phyloP scores from a whole-genome alignment of 2,113 vertebrate species.

The Galemys pyrenaicus region DNA sequence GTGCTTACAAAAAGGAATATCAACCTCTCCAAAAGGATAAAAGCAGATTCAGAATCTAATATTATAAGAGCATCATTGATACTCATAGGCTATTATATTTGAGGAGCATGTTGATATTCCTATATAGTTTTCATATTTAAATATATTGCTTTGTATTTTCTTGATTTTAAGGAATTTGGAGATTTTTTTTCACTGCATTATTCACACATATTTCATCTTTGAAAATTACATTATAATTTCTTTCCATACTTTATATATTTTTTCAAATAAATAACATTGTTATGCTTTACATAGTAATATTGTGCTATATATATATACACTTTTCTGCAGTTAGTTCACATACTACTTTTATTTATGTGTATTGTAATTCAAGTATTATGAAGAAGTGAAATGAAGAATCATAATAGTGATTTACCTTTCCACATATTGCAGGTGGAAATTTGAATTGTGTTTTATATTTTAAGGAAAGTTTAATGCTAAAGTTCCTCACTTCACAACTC shows the following conservation, averaged over 20 bases:
- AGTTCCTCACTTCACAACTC: neutral
- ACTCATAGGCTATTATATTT: neutral
- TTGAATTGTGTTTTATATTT: neutral
- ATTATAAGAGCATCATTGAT: neutral
- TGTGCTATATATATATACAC: neutral
- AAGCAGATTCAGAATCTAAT: neutral
- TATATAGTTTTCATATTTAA: neutral
- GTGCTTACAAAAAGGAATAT: neutral
- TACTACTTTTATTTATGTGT: conserved; percentile 7
- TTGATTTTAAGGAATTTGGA: neutral
- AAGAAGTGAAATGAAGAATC: neutral
- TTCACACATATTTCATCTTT: neutral
- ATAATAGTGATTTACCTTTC: neutral
- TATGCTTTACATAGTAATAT: neutral
- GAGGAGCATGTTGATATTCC: neutral
- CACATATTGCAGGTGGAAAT: neutral
- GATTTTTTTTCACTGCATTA: neutral
- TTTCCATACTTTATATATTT: neutral
- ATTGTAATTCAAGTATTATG: neutral
- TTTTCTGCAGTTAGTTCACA: neutral
- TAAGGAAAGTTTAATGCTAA: neutral
- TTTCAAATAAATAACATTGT: neutral
- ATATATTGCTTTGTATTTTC: neutral
- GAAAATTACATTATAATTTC: neutral
- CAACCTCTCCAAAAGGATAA: neutral